These are phyloP conservation scores for Epinephelus fuscoguttatus DNA, from an alignment of 2,113 vertebrate species.

Conservation along the genomic window DNA sequence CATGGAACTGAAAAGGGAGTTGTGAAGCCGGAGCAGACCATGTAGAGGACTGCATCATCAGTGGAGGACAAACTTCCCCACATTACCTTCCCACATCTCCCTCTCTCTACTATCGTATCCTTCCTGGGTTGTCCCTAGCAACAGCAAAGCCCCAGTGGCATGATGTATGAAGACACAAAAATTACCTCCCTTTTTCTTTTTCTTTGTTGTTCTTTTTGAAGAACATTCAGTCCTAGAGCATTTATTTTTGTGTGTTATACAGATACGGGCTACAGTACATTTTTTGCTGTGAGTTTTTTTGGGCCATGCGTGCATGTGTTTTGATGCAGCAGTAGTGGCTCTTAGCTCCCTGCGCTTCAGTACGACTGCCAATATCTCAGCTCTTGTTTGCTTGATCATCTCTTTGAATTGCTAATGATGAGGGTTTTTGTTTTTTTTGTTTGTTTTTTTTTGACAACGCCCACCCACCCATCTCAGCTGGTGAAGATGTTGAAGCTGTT, in stretches of 20 bases:
- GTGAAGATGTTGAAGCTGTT: conserved; percentile 27
- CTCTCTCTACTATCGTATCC: not conserved
- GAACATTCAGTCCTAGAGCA: not conserved
- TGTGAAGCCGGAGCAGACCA: conserved; percentile 2
- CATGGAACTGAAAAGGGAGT: conserved; percentile 8
- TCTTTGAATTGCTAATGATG: conserved; percentile 56
- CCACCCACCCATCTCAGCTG: conserved; percentile 41
- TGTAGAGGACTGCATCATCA: conserved; percentile 36
- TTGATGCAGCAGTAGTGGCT: conserved; percentile 14
- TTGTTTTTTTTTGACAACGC: not conserved
- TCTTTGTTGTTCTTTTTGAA: not conserved
- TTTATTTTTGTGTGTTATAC: not conserved
- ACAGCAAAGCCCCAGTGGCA: conserved; percentile 38
- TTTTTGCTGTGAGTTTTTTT: not conserved
- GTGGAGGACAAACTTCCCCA: conserved; percentile 43
- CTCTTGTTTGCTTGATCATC: conserved; percentile 25
- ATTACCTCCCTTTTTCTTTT: not conserved
- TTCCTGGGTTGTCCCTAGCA: conserved; percentile 60
- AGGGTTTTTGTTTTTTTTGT: not conserved
- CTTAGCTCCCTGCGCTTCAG: conserved; percentile 5
- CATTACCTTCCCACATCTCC: not conserved
- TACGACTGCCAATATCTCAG: conserved; percentile 32
- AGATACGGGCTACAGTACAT: not conserved
- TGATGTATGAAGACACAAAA: conserved; percentile 21
- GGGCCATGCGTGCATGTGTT: conserved; percentile 14